phyloP scores from a whole-genome alignment of 2,888 invertebrate genomes.

The Ophion slaviceki region DNA sequence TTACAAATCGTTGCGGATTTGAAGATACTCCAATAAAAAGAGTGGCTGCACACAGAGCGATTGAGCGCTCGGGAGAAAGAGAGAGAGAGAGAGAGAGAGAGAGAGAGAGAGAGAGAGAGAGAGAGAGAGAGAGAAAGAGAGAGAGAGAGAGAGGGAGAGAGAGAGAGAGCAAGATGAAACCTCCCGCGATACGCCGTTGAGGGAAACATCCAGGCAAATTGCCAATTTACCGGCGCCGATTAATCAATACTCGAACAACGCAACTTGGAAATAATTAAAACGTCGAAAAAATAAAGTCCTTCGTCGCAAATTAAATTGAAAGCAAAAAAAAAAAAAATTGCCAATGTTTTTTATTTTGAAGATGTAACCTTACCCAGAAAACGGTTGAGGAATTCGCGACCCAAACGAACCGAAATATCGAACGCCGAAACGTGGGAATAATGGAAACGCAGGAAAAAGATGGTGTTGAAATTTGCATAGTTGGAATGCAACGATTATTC shows the following conservation, averaged over 20 bases:
- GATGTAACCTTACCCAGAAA: neutral
- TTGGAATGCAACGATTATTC: too few species aligned
- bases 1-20: neutral
- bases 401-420: neutral
- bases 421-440: neutral
- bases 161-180: neutral
- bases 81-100: neutral
- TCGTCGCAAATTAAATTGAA: neutral
- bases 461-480: too few species aligned
- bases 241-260: conserved; percentile 15
- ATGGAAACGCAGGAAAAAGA: too few species aligned
- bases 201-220: conserved; percentile 22
- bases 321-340: neutral
- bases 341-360: neutral
- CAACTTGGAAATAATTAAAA: neutral
- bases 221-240: conserved; percentile 18
- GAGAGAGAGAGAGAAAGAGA: neutral
- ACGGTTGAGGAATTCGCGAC: neutral
- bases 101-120: neutral
- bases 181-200: neutral
- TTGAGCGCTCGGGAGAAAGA: neutral
- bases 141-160: too few species aligned
- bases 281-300: neutral
- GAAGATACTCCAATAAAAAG: neutral
- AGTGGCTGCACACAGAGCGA: neutral